phyloP scores from a whole-genome alignment of 2,888 invertebrate genomes.

The Amaurobius ferox region DNA sequence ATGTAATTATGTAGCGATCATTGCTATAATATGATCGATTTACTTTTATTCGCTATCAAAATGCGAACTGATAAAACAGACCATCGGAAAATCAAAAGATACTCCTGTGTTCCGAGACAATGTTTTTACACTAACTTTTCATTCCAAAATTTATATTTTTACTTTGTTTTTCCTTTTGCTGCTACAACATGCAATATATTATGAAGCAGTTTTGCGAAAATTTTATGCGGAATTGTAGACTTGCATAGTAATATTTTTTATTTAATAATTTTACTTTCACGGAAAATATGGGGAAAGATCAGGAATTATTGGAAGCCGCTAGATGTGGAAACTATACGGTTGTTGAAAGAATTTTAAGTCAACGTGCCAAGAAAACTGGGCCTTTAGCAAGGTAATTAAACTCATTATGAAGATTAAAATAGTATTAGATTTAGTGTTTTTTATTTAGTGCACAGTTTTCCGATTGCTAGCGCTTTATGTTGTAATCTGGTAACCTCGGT shows the following conservation, averaged over 20 bases:
- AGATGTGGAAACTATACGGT: constrained; percentile 88
- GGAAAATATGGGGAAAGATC: constrained; percentile 92
- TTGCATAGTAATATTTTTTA: not conserved
- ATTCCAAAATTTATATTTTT: not conserved
- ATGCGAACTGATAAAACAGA: not conserved
- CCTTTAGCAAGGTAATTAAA: constrained; percentile 73
- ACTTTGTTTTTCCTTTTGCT: not conserved
- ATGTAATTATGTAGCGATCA: not conserved
- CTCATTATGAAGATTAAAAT: too few relatives aligned
- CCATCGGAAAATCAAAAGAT: not conserved
- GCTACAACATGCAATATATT: not conserved
- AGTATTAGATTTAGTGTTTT: too few relatives aligned
- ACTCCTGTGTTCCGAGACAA: not conserved
- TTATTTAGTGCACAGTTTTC: too few relatives aligned
- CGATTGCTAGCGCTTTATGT: too few relatives aligned
- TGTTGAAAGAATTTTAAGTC: constrained; percentile 76
- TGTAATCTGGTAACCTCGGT: too few relatives aligned
- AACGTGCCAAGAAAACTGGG: constrained; percentile 69
- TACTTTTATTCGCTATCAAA: not conserved
- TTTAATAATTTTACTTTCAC: not conserved
- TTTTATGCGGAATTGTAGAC: not conserved
- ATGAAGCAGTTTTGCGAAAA: not conserved
- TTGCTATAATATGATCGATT: not conserved
- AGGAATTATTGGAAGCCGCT: constrained; percentile 96
- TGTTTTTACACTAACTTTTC: not conserved